Base-by-base conservation (phyloP, 2,113 vertebrate species). In the Albula glossodonta region DNA sequence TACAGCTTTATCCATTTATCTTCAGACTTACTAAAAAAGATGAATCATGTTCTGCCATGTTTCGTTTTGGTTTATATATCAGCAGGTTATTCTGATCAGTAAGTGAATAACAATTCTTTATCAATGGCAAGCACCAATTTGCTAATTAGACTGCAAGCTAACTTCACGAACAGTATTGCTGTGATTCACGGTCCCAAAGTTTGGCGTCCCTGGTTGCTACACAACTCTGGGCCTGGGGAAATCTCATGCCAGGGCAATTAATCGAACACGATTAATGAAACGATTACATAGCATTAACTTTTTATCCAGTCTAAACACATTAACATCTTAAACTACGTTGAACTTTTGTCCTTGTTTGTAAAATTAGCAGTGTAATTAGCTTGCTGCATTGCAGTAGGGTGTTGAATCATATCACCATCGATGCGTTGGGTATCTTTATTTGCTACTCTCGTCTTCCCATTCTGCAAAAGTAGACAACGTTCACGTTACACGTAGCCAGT, bases 21-120 rank as follows among this genome's bases (percentile, higher is more conserved):
- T 48, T 82, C 22, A 25, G 83, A 90, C 90, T 84, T 85, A 92
- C 91, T 86, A 91, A 85, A 84, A 87, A 89, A 3, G 83, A 85
- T 22, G 88, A 48, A 22, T 91, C 83, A 19, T 22, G 57, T 53
- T 90, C 89, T 70, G 90, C 78, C 91, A 92, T 91, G 49, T 57
- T 15, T 22, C 50, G 22, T 81, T 57, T 31, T 19, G 3, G 4
- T 41, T 41, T 17, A 2, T 81, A 9, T 79, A 83, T 52, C 15
- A 66, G 22, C 17, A 3, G 60, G 22, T 22, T 66, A 22, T 66
- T 66, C 60, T 66, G 60, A 66, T 22, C 12, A 66, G 31, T 41
- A 41, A 41, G 31, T 41, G 31, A 41, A 41, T 41, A 41, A 41
- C 1, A 41, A 41, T 41, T 41, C 17, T 3, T 4, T 66, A 22